phyloP scores from a whole-genome alignment of 1,140 invertebrate species.

The Drosophila sulfurigaster region DNA sequence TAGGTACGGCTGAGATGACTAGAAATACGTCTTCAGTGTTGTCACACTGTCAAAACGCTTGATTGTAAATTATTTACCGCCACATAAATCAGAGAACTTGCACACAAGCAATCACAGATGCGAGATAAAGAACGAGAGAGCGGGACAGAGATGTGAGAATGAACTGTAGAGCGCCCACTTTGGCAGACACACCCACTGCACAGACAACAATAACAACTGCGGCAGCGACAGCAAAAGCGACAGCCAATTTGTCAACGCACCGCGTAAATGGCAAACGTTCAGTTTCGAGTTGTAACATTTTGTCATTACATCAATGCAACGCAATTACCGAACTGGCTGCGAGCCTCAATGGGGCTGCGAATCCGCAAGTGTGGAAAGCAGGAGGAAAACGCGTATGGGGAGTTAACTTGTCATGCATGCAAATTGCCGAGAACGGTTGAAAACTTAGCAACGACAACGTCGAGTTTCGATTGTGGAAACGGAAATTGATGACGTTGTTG shows the following conservation, averaged over 20 bases:
- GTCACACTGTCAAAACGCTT: conserved; percentile 34
- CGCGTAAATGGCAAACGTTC: conserved; percentile 51
- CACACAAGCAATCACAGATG: conserved; percentile 39
- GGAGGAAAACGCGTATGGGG: background rate
- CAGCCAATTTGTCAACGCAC: conserved; percentile 69
- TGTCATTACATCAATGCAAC: conserved; percentile 60
- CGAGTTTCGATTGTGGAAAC: conserved; percentile 39
- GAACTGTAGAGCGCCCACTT: conserved; percentile 30
- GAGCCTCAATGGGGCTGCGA: background rate
- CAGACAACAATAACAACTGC: conserved; percentile 39
- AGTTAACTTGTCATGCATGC: conserved; percentile 54
- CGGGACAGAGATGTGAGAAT: background rate
- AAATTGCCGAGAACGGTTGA: conserved; percentile 48
- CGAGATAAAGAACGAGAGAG: conserved; percentile 6
- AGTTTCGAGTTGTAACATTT: conserved; percentile 48
- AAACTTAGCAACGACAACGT: conserved; percentile 35
- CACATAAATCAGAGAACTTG: conserved; percentile 73
- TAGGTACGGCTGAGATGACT: conserved; percentile 28
- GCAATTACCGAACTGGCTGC: conserved; percentile 38
- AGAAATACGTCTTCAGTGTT: conserved; percentile 24
- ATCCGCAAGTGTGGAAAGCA: background rate
- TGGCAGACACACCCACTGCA: conserved; percentile 13
- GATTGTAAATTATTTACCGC: conserved; percentile 71
- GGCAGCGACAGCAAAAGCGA: conserved; percentile 55
- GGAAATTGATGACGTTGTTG: conserved; percentile 51